A percentile compares a stretch with the other conserved stretches of the same genome.
phyloP scores from a whole-genome alignment of 2,888 invertebrate genomes.

The Tholera decimalis region DNA sequence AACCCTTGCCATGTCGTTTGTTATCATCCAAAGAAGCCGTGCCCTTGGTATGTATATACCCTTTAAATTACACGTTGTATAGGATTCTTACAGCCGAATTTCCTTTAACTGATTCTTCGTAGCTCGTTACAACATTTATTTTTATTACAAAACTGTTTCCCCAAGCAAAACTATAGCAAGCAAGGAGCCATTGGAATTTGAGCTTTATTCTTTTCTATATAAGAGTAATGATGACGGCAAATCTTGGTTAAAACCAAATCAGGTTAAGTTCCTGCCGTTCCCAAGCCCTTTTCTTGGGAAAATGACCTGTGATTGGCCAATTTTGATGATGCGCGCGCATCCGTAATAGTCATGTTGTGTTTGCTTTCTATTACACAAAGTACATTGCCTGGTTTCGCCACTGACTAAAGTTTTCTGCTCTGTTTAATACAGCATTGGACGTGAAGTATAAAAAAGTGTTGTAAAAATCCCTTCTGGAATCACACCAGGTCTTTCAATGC shows the following conservation, averaged over 20 bases:
- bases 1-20: too few relatives aligned
- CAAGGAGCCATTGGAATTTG: slow-evolving; percentile 22
- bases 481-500: slow-evolving; percentile 44
- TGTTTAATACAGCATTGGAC: slow-evolving; percentile 36
- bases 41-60: too few relatives aligned
- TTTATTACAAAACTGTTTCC: slow-evolving; percentile 37
- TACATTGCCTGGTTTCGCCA: slow-evolving; percentile 45
- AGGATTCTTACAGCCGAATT: too few relatives aligned
- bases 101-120: not conserved
- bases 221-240: slow-evolving; percentile 11
- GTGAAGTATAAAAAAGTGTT: not conserved
- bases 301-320: slow-evolving; percentile 74
- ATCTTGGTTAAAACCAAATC: slow-evolving; percentile 33
- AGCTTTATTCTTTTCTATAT: rapidly evolving
- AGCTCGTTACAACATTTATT: slow-evolving; percentile 15
- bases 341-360: slow-evolving; percentile 14
- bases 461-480: slow-evolving; percentile 3
- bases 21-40: too few relatives aligned
- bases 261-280: slow-evolving; percentile 66
- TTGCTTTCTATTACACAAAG: not conserved
- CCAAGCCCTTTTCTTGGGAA: slow-evolving; percentile 74
- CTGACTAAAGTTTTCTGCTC: rapidly evolving
- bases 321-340: slow-evolving; percentile 77
- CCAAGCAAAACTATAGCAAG: slow-evolving; percentile 25
- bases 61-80: not conserved